Base-by-base conservation (phyloP, 2,113 vertebrate genomes). In the Riparia riparia region DNA sequence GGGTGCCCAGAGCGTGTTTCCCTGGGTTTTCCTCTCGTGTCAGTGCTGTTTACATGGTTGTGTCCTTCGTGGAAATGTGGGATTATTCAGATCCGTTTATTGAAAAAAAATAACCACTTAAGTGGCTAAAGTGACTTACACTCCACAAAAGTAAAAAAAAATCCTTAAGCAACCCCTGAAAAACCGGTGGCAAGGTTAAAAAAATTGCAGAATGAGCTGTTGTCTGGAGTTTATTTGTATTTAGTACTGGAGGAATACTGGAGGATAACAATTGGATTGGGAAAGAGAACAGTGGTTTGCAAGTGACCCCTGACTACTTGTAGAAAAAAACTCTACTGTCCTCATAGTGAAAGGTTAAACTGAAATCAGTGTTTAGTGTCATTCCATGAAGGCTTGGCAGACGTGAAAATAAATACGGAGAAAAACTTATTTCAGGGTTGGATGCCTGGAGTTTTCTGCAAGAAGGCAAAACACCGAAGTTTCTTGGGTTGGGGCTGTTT, bases 1-100 rank as follows among this genome's bases (percentile, higher is more conserved):
- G 1, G 7, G 19, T 32, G 16, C 31, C n/a, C 15, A 1, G 7
- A 6, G 18, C 1, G 0, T 37, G 17, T 12, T 10, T 49, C 60
- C 12, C 6, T 31, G 4, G 24, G 50, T 0, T 73, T 54, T 89
- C 39, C 22, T 37, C n/a, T 69, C 3, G 0, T 42, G 39, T 10
- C 6, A 4, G 3, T 37, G 50, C n/a, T 78, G 26, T n/a, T 89
- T 17, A 1, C 16, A 0, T 28, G n/a, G 14, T 17, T 29, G 7
- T 58, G 60, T 51, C 49, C 39, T 39, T 28, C 1, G 2, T 60
- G 41, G 50, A 41, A 60, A 7, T 6, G 8, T 21, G 31, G 26
- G 26, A 6, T 76, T 82, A 7, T 41, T 44, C 56, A 22, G 14
- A 14, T 42, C 5, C 6, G 1, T 19, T 66, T 32, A 39, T n/a